Evolutionary conservation across 2,888 invertebrate species (phyloP).

Genomic region (Drosophila quinaria): DNA sequence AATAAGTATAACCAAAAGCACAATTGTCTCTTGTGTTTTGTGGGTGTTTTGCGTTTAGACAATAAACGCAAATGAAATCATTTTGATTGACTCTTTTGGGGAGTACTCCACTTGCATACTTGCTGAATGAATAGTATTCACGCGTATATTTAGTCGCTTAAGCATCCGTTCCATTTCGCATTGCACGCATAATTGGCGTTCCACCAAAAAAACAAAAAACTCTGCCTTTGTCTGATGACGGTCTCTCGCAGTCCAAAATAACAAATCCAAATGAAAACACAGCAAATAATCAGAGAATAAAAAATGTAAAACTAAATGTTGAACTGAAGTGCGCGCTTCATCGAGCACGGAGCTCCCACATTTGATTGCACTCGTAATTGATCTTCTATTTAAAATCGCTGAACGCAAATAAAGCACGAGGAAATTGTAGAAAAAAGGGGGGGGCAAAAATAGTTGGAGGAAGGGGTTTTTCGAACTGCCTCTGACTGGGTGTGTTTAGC

Average conservation of each 20-base stretch:
- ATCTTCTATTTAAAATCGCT: conserved; percentile 75
- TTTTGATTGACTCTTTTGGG: conserved; percentile 64
- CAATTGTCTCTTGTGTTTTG: conserved; percentile 53
- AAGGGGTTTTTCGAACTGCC: conserved; percentile 3
- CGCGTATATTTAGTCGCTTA: conserved; percentile 68
- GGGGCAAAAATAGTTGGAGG: neutral
- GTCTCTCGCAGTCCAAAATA: conserved; percentile 16
- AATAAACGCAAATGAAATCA: conserved; percentile 51
- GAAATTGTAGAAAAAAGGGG: conserved; percentile 9
- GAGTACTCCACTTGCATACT: conserved; percentile 13
- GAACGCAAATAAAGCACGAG: conserved; percentile 30
- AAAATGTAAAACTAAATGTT: conserved; percentile 11
- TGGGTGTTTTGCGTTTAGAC: conserved; percentile 46
- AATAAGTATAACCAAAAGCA: conserved; percentile 44
- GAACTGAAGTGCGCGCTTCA: conserved; percentile 59
- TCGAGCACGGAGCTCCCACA: conserved; percentile 71
- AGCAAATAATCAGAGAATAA: neutral
- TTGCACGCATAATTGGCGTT: conserved; percentile 81
- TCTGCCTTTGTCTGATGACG: conserved; percentile 50
- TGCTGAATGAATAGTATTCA: conserved; percentile 16
- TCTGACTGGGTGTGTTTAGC: conserved; percentile 68
- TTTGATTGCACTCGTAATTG: conserved; percentile 74
- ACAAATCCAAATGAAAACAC: neutral
- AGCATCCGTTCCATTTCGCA: conserved; percentile 77
- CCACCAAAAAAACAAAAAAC: conserved; percentile 47